phyloP scores from a whole-genome alignment of 2,797 vertebrate genomes.

The Picus viridis region DNA sequence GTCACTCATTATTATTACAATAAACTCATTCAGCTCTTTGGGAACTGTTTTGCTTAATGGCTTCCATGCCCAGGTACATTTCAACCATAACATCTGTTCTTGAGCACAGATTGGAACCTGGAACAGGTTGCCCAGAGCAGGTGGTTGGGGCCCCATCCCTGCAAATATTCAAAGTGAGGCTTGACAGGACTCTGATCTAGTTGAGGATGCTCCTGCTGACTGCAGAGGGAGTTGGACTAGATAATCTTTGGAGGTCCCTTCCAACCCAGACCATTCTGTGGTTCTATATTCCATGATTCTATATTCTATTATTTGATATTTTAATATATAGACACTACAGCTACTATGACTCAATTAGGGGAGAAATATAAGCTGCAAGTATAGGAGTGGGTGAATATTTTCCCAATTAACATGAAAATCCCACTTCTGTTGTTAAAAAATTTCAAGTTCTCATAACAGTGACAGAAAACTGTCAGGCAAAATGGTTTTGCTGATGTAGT shows the following conservation, averaged over 20 bases:
- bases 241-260: too few relatives aligned
- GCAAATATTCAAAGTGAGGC: too few relatives aligned
- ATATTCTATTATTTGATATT: not conserved
- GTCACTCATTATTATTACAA: not conserved
- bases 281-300: too few relatives aligned
- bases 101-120: not conserved
- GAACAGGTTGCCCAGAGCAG: too few relatives aligned
- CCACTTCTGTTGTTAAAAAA: constrained; percentile 28
- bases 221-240: too few relatives aligned
- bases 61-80: not conserved
- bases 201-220: too few relatives aligned
- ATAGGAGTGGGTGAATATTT: not conserved
- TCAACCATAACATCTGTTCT: not conserved
- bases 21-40: not conserved
- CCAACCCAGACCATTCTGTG: too few relatives aligned
- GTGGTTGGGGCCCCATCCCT: too few relatives aligned
- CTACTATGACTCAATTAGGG: not conserved
- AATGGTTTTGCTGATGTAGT: not conserved
- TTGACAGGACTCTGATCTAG: too few relatives aligned
- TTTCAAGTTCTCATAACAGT: not conserved
- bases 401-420: constrained; percentile 33
- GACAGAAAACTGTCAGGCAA: constrained; percentile 18
- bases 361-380: constrained; percentile 10
- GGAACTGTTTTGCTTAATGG: not conserved
- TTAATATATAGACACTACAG: not conserved